These are phyloP conservation scores for Nowickia ferox DNA, from an alignment of 2,888 invertebrate genomes.

Conservation along the genomic window DNA sequence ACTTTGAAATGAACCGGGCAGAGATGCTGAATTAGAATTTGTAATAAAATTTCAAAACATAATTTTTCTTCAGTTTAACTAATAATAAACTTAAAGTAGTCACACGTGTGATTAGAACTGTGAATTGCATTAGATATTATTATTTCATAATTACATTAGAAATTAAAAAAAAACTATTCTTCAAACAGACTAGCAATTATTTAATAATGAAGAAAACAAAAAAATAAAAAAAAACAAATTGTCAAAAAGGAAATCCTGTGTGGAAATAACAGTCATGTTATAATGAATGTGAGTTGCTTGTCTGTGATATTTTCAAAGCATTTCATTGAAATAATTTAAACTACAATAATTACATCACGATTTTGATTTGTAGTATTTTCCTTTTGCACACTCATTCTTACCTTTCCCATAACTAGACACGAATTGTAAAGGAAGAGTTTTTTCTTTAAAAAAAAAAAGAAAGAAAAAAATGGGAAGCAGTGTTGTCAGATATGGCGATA, in stretches of 20 bases:
- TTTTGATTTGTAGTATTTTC: constrained; percentile 57
- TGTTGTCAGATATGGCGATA: too few species aligned
- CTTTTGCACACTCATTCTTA: constrained; percentile 28
- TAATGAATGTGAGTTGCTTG: background rate
- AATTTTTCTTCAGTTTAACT: background rate
- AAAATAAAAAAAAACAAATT: background rate
- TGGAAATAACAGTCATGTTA: constrained; percentile 19
- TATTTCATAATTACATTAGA: too few species aligned
- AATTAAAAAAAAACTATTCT: too few species aligned
- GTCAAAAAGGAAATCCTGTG: constrained; percentile 42
- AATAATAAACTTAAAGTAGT: background rate
- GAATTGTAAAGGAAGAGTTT: background rate
- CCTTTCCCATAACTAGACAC: constrained; percentile 15
- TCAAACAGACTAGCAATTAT: constrained; percentile 3
- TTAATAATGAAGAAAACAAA: constrained; percentile 1
- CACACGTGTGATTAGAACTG: background rate
- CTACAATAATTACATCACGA: constrained; percentile 71
- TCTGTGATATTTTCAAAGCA: background rate
- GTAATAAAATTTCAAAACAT: background rate
- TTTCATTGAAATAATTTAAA: constrained; percentile 44
- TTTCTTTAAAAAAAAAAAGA: background rate
- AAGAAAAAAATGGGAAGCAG: background rate
- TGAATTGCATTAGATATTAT: too few species aligned
- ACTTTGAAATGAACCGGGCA: background rate
- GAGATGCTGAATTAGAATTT: background rate